These are phyloP conservation scores for Anodontia alba DNA, from an alignment of 2,888 invertebrate genomes.

Conservation along the genomic window DNA sequence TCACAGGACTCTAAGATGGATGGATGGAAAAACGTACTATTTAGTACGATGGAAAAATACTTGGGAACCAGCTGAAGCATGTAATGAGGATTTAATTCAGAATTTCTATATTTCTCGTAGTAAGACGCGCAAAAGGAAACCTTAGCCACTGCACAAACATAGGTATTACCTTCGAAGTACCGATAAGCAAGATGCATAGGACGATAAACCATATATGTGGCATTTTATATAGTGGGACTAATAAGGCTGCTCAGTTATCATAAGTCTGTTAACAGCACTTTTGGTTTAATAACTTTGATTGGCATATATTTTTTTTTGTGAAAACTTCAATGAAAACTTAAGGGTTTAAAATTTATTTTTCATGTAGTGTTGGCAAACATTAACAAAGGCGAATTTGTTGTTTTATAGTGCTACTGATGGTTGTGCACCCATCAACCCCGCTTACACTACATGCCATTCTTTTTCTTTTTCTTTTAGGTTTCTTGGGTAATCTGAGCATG, in stretches of 20 bases:
- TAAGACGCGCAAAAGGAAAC: background rate
- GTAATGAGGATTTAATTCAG: background rate
- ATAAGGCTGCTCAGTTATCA: background rate
- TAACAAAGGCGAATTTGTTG: slow-evolving; percentile 23
- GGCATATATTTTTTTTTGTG: background rate
- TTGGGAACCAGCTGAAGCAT: background rate
- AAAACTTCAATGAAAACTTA: background rate
- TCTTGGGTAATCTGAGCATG: background rate
- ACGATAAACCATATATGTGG: too few species aligned
- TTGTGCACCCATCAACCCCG: slow-evolving; percentile 7
- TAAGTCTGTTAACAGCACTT: background rate
- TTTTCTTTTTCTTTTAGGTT: slow-evolving; percentile 6
- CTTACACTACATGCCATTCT: slow-evolving; percentile 6
- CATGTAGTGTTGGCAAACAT: slow-evolving; percentile 9
- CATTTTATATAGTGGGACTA: too few species aligned
- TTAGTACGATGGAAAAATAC: background rate
- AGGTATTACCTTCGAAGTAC: background rate
- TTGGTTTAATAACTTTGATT: background rate
- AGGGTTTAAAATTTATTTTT: background rate
- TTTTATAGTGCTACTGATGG: slow-evolving; percentile 11
- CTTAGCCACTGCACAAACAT: background rate
- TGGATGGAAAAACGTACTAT: background rate
- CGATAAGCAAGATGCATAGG: too few species aligned
- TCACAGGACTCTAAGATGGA: background rate
- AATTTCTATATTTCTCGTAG: background rate